A percentile compares a stretch with the other conserved stretches of the same genome.
These are phyloP conservation scores for Variabilichromis moorii DNA, from an alignment of 2,113 vertebrate species.

Conservation along the genomic window DNA sequence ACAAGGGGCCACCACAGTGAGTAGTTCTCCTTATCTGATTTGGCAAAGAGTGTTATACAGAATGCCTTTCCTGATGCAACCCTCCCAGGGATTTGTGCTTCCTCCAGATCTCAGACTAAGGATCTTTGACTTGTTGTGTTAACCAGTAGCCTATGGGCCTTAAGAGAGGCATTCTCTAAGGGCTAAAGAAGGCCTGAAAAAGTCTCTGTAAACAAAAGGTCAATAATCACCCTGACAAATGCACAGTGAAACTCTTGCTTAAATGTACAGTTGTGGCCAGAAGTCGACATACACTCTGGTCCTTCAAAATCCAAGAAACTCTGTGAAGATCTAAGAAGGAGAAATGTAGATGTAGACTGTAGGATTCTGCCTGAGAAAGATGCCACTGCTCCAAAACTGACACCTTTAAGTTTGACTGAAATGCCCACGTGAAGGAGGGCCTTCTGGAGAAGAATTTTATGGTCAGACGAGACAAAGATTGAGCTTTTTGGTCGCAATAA, in stretches of 20 bases:
- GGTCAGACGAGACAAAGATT: neutral
- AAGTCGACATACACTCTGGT: neutral
- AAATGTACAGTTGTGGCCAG: neutral
- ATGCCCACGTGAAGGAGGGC: neutral
- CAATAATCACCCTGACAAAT: neutral
- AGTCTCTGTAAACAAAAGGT: neutral
- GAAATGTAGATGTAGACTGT: neutral
- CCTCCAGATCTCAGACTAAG: neutral
- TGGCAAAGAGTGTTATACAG: neutral
- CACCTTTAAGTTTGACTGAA: neutral
- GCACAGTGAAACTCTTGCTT: neutral
- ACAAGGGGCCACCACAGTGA: neutral
- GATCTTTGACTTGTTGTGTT: neutral
- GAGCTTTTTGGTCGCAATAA: neutral
- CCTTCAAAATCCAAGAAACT: neutral
- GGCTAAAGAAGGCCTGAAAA: neutral
- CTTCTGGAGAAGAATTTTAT: neutral
- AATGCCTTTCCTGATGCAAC: neutral
- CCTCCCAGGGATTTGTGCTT: neutral
- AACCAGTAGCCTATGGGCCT: neutral
- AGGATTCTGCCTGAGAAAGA: neutral
- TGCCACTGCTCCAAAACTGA: neutral
- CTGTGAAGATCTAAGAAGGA: neutral
- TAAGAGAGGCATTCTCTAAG: neutral
- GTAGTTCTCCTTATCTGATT: neutral